Conservation (phyloP, 2,113 vertebrate species). For the Dipodomys spectabilis region DNA sequence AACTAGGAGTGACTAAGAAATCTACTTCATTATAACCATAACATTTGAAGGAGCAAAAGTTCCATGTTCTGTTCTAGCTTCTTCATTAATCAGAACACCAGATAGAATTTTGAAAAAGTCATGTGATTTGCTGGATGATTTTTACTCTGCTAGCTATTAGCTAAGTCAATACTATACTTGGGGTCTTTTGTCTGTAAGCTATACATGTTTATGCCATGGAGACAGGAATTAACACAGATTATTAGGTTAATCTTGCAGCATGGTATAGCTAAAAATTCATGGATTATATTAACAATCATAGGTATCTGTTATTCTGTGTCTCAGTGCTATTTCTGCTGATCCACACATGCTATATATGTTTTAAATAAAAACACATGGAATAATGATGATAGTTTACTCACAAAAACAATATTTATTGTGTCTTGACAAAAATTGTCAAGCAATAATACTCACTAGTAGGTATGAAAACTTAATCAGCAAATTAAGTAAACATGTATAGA, state of each 20-base stretch:
- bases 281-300: neutral
- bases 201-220: neutral
- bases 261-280: neutral
- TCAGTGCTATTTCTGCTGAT: neutral
- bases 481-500: constrained; percentile 35
- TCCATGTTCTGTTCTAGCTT: neutral
- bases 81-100: constrained; percentile 6
- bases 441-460: neutral
- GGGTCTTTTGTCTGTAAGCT: neutral
- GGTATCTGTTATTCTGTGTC: neutral
- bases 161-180: neutral
- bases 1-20: neutral
- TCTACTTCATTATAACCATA: neutral
- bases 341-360: neutral
- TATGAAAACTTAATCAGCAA: neutral
- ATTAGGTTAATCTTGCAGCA: neutral
- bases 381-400: neutral
- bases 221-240: neutral
- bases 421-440: constrained; percentile 9
- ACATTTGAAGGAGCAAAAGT: neutral
- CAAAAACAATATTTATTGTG: neutral
- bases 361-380: neutral
- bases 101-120: neutral
- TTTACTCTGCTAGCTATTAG: neutral
- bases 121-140: neutral